Evolutionary conservation across 92 coral and sea anemone species (phyloP), one percentile per base, ranked within the genome.

Genomic region (Bergia sp.): DNA sequence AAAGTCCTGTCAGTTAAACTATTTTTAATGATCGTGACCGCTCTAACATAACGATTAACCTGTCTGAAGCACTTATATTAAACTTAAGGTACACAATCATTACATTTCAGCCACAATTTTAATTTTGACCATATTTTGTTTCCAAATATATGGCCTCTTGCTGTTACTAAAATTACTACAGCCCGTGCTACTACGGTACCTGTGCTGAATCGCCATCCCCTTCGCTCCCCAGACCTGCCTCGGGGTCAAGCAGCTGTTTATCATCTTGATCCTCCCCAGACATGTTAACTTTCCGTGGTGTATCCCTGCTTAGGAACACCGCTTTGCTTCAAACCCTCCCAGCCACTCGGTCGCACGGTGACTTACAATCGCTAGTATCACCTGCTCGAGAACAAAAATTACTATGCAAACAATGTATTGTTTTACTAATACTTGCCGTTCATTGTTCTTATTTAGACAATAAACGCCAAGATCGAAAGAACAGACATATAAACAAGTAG

Each of bases 351-450:
- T 37, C 47, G 23, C 16, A 23, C 80, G 7, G 16, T 72, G 12
- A 45, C 61, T 23, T 45, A 21, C 39, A 81, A 2, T 58, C 37
- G 74, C 20, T 16, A 5, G n/a, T 11, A 69, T 69, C 87, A 84
- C 87, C 87, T 84, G 87, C 67, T 72, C 9, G 13, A 69, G 45
- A 84, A 72, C 57, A 84, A 71, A 45, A n/a, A 0, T 2, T 45
- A 40, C 77, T 44, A 71, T 84, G 78, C 79, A 84, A 84, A 84
- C 87, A 84, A 84, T 37, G 66, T 18, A 23, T 84, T 84, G 79
- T 84, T 84, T 45, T 84, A 65, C 65, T 15, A 43, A 82, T 40
- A 82, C 61, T 84, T 23, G 42, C 29, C 16, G 1, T 36, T 71
- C n/a, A 69, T 84, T 84, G 77, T 65, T 69, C n/a, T 12, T 41